phyloP scores from a whole-genome alignment of 2,888 invertebrate species.

The Myopa testacea region DNA sequence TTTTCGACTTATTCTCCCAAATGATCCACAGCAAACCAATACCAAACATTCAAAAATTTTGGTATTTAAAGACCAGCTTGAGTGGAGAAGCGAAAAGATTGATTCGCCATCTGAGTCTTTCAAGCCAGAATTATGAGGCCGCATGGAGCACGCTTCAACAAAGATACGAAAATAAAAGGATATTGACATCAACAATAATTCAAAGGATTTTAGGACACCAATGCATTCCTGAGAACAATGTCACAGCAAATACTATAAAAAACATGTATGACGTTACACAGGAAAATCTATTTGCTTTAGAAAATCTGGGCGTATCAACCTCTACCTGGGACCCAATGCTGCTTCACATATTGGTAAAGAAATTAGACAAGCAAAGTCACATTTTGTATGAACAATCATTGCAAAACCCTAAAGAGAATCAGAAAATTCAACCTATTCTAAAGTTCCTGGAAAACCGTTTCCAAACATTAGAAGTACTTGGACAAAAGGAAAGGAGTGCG shows the following conservation, averaged over 20 bases:
- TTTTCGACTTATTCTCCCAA: too few species aligned
- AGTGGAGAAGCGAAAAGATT: too few species aligned
- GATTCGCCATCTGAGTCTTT: too few species aligned
- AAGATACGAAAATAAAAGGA: background rate
- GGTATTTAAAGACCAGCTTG: too few species aligned
- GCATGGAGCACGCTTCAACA: background rate
- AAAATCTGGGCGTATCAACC: background rate
- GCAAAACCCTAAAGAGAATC: background rate
- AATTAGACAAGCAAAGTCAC: background rate
- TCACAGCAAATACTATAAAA: background rate
- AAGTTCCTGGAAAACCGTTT: background rate
- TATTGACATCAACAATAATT: background rate
- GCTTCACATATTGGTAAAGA: background rate
- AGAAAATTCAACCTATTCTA: background rate
- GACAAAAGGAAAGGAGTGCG: too few species aligned
- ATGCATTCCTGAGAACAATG: too few species aligned
- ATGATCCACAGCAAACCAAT: too few species aligned
- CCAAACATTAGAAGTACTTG: background rate
- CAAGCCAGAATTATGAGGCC: background rate
- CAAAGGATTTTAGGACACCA: too few species aligned
- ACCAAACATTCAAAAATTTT: too few species aligned
- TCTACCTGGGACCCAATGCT: background rate
- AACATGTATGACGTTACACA: background rate
- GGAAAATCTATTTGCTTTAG: background rate
- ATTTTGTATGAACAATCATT: background rate